Evolutionary conservation across 1,140 invertebrate genomes (phyloP), one percentile per base, ranked within the genome.

Genomic region (Scaptodrosophila lebanonensis): DNA sequence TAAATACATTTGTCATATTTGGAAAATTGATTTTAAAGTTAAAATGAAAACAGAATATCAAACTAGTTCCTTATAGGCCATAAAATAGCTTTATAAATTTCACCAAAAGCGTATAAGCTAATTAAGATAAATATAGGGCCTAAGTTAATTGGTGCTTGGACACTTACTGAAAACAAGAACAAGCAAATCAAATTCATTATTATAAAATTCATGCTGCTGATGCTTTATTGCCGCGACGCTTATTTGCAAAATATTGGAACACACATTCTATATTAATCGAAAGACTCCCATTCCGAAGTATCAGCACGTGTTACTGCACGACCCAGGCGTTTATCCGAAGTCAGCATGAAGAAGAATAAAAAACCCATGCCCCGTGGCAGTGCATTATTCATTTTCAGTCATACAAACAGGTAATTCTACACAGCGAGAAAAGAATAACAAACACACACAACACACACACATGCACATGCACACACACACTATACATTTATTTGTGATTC

Each of bases 341-440:
- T 96, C 71, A 95, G 94, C 88, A 93, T 94, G 67, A 91, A 93
- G 52, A 95, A 92, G 82, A 92, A 95, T 89, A 93, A 93, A 87
- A 95, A 96, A 89, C 97, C 97, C 36, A 99, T 99, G 83, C 98
- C 98, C 59, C 92, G 93, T 76, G 95, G 93, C 67, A 93, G 93
- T 83, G 95, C 97, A 44, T 96, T 99, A 88, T 99, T 98, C 91
- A 92, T 99, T 87, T 98, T 99, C 90, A 94, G 93, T 63, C 92
- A 93, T 87, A 96, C 91, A 27, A 99, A 98, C 91, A 95, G 93
- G 95, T 97, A 91, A 87, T 39, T 76, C 58, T 54, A 77, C 59
- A 56, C 32, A 33, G 12, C 32, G 32, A 33, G 12, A 69, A 22
- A 42, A 57, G 48, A 32, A 2, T 13, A 15, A 32, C 22, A 29